A percentile compares a stretch with the other conserved stretches of the same genome.
These are phyloP conservation scores for Protaetia brevitarsis DNA, from an alignment of 1,140 invertebrate species.

Conservation along the genomic window DNA sequence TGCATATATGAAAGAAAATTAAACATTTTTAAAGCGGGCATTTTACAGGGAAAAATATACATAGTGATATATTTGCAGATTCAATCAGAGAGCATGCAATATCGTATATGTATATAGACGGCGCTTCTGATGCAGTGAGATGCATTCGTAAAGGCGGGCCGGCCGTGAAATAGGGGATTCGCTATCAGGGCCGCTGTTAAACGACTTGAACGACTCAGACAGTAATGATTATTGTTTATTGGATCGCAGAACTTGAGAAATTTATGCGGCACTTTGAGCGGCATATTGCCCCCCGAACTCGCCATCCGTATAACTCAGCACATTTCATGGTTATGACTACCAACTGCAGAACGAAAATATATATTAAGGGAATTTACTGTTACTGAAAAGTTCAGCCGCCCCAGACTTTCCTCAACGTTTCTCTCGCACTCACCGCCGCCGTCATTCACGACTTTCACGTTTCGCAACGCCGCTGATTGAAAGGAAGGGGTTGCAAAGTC, in stretches of 20 bases:
- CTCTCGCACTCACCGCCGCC: no score
- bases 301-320: slow-evolving; percentile 24
- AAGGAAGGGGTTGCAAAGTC: neutral
- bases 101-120: neutral
- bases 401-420: slow-evolving; percentile 8
- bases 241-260: slow-evolving; percentile 40
- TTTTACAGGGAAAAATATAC: no score
- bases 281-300: slow-evolving; percentile 29
- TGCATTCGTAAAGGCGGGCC: slow-evolving; percentile 11
- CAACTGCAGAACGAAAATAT: slow-evolving; percentile 22
- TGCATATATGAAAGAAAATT: no score
- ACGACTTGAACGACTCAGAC: slow-evolving; percentile 42
- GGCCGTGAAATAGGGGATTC: slow-evolving; percentile 31
- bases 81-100: neutral
- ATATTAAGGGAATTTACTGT: slow-evolving; percentile 24
- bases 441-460: neutral
- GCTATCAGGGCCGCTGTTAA: slow-evolving; percentile 35
- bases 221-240: slow-evolving; percentile 45
- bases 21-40: no score
- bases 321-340: slow-evolving; percentile 30
- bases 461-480: neutral
- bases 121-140: slow-evolving; percentile 5
- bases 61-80: neutral
- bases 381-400: slow-evolving; percentile 5
- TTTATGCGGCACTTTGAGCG: slow-evolving; percentile 35